Base-by-base conservation (phyloP, 2,888 invertebrate species). In the Drosophila mettleri region DNA sequence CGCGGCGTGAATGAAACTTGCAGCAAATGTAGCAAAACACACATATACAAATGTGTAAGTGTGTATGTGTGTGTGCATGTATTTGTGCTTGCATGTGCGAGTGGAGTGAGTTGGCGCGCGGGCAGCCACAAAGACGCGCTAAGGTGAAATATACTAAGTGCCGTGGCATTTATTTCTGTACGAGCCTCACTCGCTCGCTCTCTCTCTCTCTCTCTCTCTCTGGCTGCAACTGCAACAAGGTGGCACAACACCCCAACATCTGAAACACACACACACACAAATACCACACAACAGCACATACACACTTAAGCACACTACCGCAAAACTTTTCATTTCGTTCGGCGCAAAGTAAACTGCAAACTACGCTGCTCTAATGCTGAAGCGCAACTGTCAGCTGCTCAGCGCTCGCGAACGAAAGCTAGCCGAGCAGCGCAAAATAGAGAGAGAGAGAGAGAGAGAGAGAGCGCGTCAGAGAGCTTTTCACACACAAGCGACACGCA, bases 111-210 rank as follows among this genome's bases (percentile, higher is more conserved):
- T 27, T 20, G 54, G 33, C 14, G 54, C 54, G 49, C 53, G 52
- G 64, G 68, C 71, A 33, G 59, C 62, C 69, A 70, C 74, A 86
- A 90, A 89, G 84, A 80, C 90, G 76, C 76, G 62, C 80, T 69
- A 88, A 88, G 88, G 90, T 89, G 89, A 90, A 88, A 88, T 89
- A 90, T 90, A 90, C 82, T 88, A 89, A 67, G 62, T 39, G 73
- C 70, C 59, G 54, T 59, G 54, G 62, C 68, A 61, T 78, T 73
- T 86, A 85, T 88, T 83, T 88, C 68, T 76, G 83, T 86, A 71
- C 63, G 68, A 41, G 45, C 45, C 46, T 43, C 43, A 38, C 22
- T 49, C 33, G 3, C 45, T 38, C 10, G n/a, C n/a, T n/a, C n/a
- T n/a, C n/a, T n/a, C 41, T 16, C 45, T 16, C 45, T 51, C 60